A percentile compares a stretch with the other conserved stretches of the same genome.
Evolutionary conservation across 2,888 invertebrate species (phyloP).

Genomic region (Machimus rusticus): DNA sequence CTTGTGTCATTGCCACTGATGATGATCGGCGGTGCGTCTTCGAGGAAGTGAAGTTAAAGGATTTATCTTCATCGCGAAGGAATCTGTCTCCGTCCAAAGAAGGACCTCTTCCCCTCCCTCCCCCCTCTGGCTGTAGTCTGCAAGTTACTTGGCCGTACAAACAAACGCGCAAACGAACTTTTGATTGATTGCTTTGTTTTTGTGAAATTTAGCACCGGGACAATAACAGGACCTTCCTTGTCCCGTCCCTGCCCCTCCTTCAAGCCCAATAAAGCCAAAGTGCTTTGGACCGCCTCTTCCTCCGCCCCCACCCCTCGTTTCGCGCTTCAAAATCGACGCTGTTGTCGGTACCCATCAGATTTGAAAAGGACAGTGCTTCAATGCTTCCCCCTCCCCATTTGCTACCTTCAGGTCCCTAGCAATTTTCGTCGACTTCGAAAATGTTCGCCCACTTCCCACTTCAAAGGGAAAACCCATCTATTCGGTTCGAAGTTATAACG

Average conservation of each 20-base stretch:
- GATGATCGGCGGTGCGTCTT: background rate
- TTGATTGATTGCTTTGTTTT: conserved; percentile 32
- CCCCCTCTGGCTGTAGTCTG: background rate
- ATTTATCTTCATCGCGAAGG: conserved; percentile 10
- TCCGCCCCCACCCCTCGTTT: background rate
- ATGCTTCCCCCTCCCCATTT: background rate
- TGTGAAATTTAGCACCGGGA: background rate
- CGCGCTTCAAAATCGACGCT: background rate
- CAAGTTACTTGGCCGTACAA: background rate
- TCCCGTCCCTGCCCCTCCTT: background rate
- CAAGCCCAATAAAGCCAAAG: background rate
- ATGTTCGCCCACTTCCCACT: background rate
- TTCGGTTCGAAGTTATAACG: background rate
- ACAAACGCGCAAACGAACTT: background rate
- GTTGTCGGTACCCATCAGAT: background rate
- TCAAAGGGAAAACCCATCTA: background rate
- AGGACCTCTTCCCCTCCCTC: background rate
- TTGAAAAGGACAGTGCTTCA: background rate
- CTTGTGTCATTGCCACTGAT: background rate
- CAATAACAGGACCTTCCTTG: background rate
- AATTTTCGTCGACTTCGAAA: background rate
- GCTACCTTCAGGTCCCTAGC: background rate
- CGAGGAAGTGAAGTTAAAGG: background rate
- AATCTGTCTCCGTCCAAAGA: background rate
- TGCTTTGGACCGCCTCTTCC: background rate